Evolutionary conservation across 92 coral and sea anemone genomes (phyloP), one percentile per base, ranked within the genome.

Genomic region (Epizoanthus illoricatus): DNA sequence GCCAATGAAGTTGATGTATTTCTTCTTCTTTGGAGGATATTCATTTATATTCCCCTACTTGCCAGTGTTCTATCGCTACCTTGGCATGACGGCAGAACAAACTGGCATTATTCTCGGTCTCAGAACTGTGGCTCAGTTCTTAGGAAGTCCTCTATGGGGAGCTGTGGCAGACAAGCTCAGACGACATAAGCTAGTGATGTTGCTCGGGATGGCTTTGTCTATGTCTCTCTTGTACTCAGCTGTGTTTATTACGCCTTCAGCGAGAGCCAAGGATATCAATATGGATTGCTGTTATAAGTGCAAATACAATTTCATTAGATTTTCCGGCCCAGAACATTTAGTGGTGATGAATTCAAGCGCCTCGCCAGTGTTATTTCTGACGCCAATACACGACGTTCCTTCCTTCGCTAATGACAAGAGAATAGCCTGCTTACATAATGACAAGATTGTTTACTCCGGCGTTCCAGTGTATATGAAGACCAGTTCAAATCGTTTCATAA

Each of bases 91-190:
- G 19, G 94, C 94, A 8, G 79, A 80, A 69, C 87, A 88, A 69
- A 90, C 94, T 3, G 92, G 94, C 7, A 69, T 90, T 2, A 58
- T 92, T 5, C 69, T 90, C 28, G 93, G 92, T 6, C 83, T 92
- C 4, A 80, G 87, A 71, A 93, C 92, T 11, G 59, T 92, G n/a
- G 90, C 89, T n/a, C 85, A 87, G 43, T 62, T 92, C n/a, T 28
- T 92, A 12, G 92, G 93, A 15, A 86, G 87, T 13, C 97, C 94
- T n/a, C 36, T 88, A 13, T 75, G 68, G 66, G 89, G 92, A 9
- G 91, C 87, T 3, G 33, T 92, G 52, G 97, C 97, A 41, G 97
- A 92, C 86, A 90, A 90, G 75, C 73, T 81, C 28, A 87, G 97
- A 5, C 80, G 85, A 63, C 90, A 90, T 82, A 92, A 83, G 62